Percentiles rank a stretch among this genome's conserved stretches.
Evolutionary conservation across 2,888 invertebrate species (phyloP).

Genomic region (Rutpela maculata): DNA sequence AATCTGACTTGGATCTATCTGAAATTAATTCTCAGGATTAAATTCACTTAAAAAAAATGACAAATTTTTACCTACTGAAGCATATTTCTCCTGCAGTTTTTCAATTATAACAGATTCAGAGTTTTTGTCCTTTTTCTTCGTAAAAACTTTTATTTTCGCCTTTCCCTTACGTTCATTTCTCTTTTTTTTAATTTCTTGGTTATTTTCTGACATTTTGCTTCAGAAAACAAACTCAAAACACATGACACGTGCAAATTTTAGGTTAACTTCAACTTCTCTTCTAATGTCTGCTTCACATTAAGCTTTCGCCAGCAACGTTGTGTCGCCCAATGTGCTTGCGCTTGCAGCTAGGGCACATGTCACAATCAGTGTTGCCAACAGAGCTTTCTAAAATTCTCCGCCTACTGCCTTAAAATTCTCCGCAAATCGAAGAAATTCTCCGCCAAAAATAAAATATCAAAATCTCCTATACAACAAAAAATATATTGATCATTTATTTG

Average conservation of each 20-base stretch:
- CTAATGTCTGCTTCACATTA: no score
- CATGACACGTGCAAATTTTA: not conserved
- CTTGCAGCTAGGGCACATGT: no score
- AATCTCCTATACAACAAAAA: no score
- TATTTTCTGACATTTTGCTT: constrained; percentile 43
- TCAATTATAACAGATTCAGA: constrained; percentile 65
- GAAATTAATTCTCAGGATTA: constrained; percentile 53
- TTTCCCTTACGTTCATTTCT: constrained; percentile 57
- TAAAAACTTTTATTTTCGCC: constrained; percentile 67
- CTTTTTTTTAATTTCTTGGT: constrained; percentile 44
- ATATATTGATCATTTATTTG: no score
- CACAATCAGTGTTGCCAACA: no score
- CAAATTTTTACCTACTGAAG: constrained; percentile 54
- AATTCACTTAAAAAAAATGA: constrained; percentile 12
- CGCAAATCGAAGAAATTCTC: no score
- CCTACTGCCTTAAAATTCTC: no score
- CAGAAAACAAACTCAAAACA: not conserved
- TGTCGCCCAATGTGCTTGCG: no score
- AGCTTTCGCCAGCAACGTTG: no score
- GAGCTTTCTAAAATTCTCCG: no score
- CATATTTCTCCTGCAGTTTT: constrained; percentile 62
- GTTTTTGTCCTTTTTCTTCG: constrained; percentile 65
- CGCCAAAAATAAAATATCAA: no score
- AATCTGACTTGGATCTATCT: constrained; percentile 77
- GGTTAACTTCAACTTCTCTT: not conserved